Evolutionary conservation across 2,888 invertebrate genomes (phyloP).

Genomic region (Nomada lathburiana): DNA sequence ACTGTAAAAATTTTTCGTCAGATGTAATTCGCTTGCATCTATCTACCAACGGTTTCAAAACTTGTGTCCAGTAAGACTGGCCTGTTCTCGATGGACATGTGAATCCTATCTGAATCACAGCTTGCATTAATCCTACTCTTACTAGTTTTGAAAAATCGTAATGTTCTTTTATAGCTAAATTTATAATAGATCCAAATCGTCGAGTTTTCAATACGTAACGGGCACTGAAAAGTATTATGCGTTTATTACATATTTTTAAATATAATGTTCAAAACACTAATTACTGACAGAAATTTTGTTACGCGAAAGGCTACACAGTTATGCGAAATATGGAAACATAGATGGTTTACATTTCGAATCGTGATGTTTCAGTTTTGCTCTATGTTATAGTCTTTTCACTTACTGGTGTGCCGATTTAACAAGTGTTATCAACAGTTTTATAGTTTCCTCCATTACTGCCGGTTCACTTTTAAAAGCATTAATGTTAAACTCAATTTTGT

Average conservation of each 20-base stretch:
- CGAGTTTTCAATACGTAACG: constrained; percentile 86
- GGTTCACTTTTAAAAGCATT: constrained; percentile 88
- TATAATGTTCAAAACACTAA: too few relatives aligned
- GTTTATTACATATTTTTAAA: constrained; percentile 3
- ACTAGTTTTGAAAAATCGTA: constrained; percentile 86
- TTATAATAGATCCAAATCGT: constrained; percentile 86
- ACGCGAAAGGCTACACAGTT: too few relatives aligned
- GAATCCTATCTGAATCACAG: constrained; percentile 89
- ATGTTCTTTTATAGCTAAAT: constrained; percentile 85
- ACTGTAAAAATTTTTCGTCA: constrained; percentile 85
- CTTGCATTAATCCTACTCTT: constrained; percentile 89
- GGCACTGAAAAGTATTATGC: constrained; percentile 84
- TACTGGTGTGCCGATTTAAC: constrained; percentile 86
- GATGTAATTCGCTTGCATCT: constrained; percentile 86
- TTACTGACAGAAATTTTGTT: too few relatives aligned
- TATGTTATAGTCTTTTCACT: constrained; percentile 61
- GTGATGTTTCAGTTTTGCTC: constrained; percentile 12
- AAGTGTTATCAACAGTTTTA: constrained; percentile 87
- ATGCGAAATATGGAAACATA: too few relatives aligned
- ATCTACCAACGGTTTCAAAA: constrained; percentile 85
- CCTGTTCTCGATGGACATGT: constrained; percentile 81
- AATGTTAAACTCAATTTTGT: constrained; percentile 88
- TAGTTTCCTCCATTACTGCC: constrained; percentile 87
- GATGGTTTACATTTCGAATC: too few relatives aligned
- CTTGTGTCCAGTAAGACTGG: constrained; percentile 75